phyloP scores from a whole-genome alignment of 1,140 invertebrate genomes.

The Neuroterus valhalla region DNA sequence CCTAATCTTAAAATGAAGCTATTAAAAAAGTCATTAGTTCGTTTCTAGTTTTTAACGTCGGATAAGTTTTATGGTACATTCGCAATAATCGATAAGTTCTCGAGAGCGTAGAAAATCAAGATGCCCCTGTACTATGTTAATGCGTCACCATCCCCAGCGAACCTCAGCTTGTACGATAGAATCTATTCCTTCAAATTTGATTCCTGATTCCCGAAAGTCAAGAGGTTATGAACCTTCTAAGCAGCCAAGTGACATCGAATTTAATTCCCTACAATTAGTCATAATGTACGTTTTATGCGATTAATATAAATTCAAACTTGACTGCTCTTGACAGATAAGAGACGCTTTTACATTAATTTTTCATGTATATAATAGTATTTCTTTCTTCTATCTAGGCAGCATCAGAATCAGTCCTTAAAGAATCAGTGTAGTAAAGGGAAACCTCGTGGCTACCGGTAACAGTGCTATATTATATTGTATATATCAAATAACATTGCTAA shows the following conservation, averaged over 20 bases:
- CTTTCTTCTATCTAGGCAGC: constrained; percentile 53
- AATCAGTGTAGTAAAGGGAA: constrained; percentile 48
- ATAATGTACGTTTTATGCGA: constrained; percentile 47
- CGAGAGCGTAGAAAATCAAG: too few relatives aligned
- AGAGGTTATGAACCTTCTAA: constrained; percentile 51
- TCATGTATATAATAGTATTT: constrained; percentile 59
- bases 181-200: constrained; percentile 66
- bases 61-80: constrained; percentile 51
- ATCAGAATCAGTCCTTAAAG: constrained; percentile 50
- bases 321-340: constrained; percentile 35
- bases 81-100: constrained; percentile 37
- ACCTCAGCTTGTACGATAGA: constrained; percentile 66
- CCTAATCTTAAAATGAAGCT: constrained; percentile 67
- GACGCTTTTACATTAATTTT: too few relatives aligned
- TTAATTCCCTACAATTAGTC: constrained; percentile 47
- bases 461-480: constrained; percentile 53
- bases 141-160: constrained; percentile 31
- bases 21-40: constrained; percentile 74
- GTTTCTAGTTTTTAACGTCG: constrained; percentile 71
- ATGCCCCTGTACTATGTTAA: too few relatives aligned
- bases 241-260: constrained; percentile 32
- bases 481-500: constrained; percentile 49
- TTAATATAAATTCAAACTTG: constrained; percentile 48
- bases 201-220: constrained; percentile 50
- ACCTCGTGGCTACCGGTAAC: constrained; percentile 52